These are phyloP conservation scores for Atherinomorus stipes DNA, from an alignment of 2,113 vertebrate species.

Conservation along the genomic window DNA sequence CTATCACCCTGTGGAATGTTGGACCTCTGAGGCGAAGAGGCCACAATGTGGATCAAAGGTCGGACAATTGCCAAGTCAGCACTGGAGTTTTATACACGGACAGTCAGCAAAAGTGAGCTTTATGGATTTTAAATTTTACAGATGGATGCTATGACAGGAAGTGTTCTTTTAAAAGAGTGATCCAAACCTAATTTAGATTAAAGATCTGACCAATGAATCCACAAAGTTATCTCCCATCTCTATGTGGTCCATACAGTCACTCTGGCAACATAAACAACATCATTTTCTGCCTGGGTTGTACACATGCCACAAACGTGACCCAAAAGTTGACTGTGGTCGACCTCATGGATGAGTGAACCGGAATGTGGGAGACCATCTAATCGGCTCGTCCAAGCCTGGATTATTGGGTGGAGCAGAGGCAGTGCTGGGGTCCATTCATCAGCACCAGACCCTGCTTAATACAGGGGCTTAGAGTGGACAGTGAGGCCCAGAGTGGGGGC, in stretches of 20 bases:
- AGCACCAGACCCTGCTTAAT: constrained; percentile 81
- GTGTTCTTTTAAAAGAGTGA: constrained; percentile 14
- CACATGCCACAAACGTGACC: constrained; percentile 28
- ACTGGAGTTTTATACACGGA: constrained; percentile 37
- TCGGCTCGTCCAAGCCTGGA: constrained; percentile 73
- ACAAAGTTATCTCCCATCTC: neutral
- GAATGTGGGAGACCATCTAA: constrained; percentile 81
- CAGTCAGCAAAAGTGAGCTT: constrained; percentile 31
- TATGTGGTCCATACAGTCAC: neutral
- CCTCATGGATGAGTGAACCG: constrained; percentile 75
- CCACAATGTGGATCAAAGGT: constrained; percentile 71
- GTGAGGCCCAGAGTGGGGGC: constrained; percentile 60
- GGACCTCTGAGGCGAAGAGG: constrained; percentile 60
- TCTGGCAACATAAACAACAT: constrained; percentile 25
- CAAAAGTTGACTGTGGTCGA: constrained; percentile 51
- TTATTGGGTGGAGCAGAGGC: constrained; percentile 73
- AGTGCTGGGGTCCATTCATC: constrained; percentile 78
- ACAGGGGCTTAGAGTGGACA: constrained; percentile 73
- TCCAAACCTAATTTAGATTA: constrained; percentile 25
- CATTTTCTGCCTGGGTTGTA: constrained; percentile 28
- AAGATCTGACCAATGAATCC: neutral
- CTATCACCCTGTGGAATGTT: constrained; percentile 79
- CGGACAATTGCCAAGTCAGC: constrained; percentile 75
- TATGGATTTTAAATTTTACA: constrained; percentile 22
- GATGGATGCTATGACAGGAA: neutral